Evolutionary conservation across 2,888 invertebrate species (phyloP).

Genomic region (Agrotis segetum): DNA sequence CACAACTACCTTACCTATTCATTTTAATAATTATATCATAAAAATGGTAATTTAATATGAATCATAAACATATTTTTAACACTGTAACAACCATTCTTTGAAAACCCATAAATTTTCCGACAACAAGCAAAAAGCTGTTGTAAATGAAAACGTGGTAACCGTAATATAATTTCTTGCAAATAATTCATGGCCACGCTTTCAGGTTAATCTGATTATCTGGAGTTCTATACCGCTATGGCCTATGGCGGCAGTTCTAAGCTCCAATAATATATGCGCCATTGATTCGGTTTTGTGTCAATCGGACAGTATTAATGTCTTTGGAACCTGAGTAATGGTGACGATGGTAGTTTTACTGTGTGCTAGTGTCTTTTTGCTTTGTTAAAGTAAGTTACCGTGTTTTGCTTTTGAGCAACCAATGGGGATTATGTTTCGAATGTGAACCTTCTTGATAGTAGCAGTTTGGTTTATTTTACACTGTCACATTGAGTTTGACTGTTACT

Average conservation of each 20-base stretch:
- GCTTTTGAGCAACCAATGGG: background rate
- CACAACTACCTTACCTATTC: background rate
- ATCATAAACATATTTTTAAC: slow-evolving; percentile 27
- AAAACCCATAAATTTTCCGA: slow-evolving; percentile 25
- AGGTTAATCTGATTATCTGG: slow-evolving; percentile 70
- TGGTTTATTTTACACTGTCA: background rate
- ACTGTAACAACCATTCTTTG: slow-evolving; percentile 4
- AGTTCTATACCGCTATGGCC: slow-evolving; percentile 59
- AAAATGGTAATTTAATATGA: slow-evolving; percentile 30
- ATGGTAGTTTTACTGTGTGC: slow-evolving; percentile 32
- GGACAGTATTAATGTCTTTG: slow-evolving; percentile 58
- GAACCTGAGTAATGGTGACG: slow-evolving; percentile 55
- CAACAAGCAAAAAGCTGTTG: slow-evolving; percentile 33
- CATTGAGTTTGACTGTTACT: background rate
- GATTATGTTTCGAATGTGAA: background rate
- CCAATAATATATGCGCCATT: slow-evolving; percentile 58
- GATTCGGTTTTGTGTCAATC: slow-evolving; percentile 63
- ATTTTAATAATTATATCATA: slow-evolving; percentile 32
- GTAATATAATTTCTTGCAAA: slow-evolving; percentile 47
- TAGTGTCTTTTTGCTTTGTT: slow-evolving; percentile 6
- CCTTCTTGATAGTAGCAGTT: background rate
- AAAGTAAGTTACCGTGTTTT: slow-evolving; percentile 29
- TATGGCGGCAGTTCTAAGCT: slow-evolving; percentile 46
- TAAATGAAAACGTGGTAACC: slow-evolving; percentile 33
- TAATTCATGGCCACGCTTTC: slow-evolving; percentile 67